Conservation (phyloP, 1,140 invertebrate species). For the Trichoplusia ni region DNA sequence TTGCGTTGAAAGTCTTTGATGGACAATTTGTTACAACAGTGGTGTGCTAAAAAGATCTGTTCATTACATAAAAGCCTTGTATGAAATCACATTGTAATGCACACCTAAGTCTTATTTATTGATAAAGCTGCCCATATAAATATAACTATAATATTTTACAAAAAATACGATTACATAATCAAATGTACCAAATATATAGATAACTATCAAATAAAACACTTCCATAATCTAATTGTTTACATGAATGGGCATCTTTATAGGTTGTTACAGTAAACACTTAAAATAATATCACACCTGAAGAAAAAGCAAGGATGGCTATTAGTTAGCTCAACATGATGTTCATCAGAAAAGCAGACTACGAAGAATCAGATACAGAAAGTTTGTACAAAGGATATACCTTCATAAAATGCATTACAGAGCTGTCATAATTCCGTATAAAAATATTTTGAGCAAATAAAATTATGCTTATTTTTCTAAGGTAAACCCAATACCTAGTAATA, state of each 20-base stretch:
- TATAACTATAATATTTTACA: neutral
- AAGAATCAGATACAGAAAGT: neutral
- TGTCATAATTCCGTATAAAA: slow-evolving; percentile 16
- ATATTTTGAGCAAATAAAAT: slow-evolving; percentile 47
- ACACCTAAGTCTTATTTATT: neutral
- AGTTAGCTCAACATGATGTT: slow-evolving; percentile 16
- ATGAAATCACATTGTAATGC: neutral
- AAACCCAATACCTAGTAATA: slow-evolving; percentile 30
- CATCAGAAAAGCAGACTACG: neutral
- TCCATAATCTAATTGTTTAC: neutral
- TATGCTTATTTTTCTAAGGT: slow-evolving; percentile 35
- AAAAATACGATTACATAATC: neutral
- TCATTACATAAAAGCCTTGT: neutral
- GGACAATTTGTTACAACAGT: slow-evolving; percentile 32
- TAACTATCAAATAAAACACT: neutral
- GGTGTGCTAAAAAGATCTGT: neutral
- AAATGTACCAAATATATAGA: slow-evolving; percentile 8
- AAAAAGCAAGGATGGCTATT: slow-evolving; percentile 30
- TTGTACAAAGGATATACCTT: neutral
- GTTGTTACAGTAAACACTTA: slow-evolving; percentile 15
- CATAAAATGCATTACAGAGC: slow-evolving; percentile 18
- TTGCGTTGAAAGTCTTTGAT: slow-evolving; percentile 38
- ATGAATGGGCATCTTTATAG: slow-evolving; percentile 3
- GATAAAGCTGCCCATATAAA: slow-evolving; percentile 1
- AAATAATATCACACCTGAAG: slow-evolving; percentile 29